Percentiles rank a stretch among this genome's conserved stretches.
These are phyloP conservation scores for Ranitomeya variabilis DNA, from an alignment of 2,113 vertebrate species.

Conservation along the genomic window DNA sequence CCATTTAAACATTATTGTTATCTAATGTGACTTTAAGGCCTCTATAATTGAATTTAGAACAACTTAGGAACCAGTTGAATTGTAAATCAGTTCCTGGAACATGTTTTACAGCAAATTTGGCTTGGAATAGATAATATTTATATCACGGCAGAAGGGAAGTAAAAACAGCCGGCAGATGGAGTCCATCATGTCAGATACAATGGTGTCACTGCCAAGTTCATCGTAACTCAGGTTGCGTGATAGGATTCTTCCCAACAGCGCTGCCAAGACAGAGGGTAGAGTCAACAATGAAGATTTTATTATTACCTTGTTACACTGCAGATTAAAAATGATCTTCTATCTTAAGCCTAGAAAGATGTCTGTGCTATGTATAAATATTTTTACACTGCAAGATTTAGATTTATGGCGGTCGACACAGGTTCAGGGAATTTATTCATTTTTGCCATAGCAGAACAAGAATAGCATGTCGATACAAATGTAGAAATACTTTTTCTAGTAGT, in stretches of 20 bases:
- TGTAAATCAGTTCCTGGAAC: constrained; percentile 47
- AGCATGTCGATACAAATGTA: neutral
- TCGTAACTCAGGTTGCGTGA: constrained; percentile 46
- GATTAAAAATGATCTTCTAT: constrained; percentile 22
- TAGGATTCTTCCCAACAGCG: constrained; percentile 14
- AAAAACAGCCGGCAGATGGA: constrained; percentile 55
- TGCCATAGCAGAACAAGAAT: neutral
- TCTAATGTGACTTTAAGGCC: neutral
- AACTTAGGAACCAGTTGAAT: constrained; percentile 16
- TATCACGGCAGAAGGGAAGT: constrained; percentile 49
- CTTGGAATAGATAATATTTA: constrained; percentile 55
- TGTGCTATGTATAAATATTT: constrained; percentile 27
- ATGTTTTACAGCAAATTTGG: constrained; percentile 47
- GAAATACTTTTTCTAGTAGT: constrained; percentile 24
- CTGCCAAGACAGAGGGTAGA: constrained; percentile 29
- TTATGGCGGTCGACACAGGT: constrained; percentile 1
- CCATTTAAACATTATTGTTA: neutral
- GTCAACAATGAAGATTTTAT: constrained; percentile 40
- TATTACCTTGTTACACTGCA: constrained; percentile 38
- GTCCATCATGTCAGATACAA: constrained; percentile 39
- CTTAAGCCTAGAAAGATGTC: constrained; percentile 7
- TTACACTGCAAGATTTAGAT: neutral
- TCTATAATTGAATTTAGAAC: constrained; percentile 4
- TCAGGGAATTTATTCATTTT: neutral
- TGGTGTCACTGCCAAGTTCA: constrained; percentile 38